Conservation (phyloP, 2,113 vertebrate species). For the Nothocercus julius region DNA sequence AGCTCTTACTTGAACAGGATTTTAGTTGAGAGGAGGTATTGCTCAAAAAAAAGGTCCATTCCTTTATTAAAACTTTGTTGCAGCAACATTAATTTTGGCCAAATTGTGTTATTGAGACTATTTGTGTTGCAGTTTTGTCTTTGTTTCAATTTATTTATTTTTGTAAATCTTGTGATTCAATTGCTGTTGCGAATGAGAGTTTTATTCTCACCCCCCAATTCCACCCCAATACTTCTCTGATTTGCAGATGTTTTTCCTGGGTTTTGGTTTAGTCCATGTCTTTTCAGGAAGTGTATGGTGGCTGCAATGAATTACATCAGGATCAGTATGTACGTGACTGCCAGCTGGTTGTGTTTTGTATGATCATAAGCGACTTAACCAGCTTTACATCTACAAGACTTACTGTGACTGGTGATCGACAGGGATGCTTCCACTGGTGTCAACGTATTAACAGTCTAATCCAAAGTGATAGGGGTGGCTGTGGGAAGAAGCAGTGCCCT, state of each 20-base stretch:
- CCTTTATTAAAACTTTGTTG: conserved; percentile 64
- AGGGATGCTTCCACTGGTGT: background rate
- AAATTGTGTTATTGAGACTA: background rate
- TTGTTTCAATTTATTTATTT: conserved; percentile 40
- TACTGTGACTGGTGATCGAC: background rate
- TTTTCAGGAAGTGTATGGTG: background rate
- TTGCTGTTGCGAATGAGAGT: conserved; percentile 13
- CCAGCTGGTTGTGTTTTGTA: background rate
- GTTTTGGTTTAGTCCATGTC: background rate
- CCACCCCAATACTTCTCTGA: conserved; percentile 4
- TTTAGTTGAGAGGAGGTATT: conserved; percentile 59
- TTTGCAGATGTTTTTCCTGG: conserved; percentile 11
- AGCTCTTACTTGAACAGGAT: conserved; percentile 72
- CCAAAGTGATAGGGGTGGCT: background rate
- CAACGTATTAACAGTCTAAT: background rate
- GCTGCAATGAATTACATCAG: background rate
- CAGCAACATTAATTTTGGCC: background rate
- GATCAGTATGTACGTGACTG: background rate
- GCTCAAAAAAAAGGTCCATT: conserved; percentile 31
- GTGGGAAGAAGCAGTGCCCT: background rate
- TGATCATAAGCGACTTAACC: conserved; percentile 16
- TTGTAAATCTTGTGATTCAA: conserved; percentile 36
- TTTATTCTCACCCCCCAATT: conserved; percentile 1
- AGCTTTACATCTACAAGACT: conserved; percentile 32
- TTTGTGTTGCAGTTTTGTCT: background rate